These are phyloP conservation scores for Agapornis roseicollis DNA, from an alignment of 2,113 vertebrate genomes.

Conservation along the genomic window DNA sequence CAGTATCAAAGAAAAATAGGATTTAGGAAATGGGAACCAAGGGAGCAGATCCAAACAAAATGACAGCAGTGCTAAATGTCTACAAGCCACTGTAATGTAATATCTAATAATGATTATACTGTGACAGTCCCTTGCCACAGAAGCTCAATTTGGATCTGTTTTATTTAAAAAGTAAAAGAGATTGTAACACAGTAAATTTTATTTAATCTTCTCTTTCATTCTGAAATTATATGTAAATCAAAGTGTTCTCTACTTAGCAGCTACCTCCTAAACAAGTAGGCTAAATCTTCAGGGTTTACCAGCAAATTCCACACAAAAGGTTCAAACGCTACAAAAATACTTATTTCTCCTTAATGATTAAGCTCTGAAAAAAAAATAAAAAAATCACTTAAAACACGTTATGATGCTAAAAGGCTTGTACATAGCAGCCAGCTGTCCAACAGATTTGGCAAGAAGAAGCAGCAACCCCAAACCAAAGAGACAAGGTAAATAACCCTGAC, in stretches of 20 bases:
- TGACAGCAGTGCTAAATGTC: not conserved
- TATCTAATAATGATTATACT: conserved; percentile 31
- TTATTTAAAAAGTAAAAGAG: not conserved
- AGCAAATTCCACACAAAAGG: not conserved
- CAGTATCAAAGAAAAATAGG: conserved; percentile 39
- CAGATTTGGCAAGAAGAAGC: not conserved
- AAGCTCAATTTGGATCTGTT: not conserved
- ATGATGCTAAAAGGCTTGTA: not conserved
- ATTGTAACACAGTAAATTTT: not conserved
- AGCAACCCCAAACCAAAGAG: not conserved
- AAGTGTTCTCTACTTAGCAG: not conserved
- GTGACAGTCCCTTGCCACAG: not conserved
- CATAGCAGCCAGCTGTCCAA: not conserved
- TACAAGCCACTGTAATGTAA: not conserved
- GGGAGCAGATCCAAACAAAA: conserved; percentile 42
- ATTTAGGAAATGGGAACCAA: conserved; percentile 55
- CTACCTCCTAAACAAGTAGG: not conserved
- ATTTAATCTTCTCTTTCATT: not conserved
- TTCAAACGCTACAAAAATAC: not conserved
- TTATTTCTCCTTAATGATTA: not conserved
- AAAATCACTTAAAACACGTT: not conserved
- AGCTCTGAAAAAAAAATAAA: not conserved
- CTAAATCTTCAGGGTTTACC: not conserved
- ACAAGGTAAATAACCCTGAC: not conserved
- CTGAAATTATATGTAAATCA: not conserved